Percentiles rank a stretch among this genome's conserved stretches.
phyloP scores from a whole-genome alignment of 2,888 invertebrate species.

The Cinara cedri region DNA sequence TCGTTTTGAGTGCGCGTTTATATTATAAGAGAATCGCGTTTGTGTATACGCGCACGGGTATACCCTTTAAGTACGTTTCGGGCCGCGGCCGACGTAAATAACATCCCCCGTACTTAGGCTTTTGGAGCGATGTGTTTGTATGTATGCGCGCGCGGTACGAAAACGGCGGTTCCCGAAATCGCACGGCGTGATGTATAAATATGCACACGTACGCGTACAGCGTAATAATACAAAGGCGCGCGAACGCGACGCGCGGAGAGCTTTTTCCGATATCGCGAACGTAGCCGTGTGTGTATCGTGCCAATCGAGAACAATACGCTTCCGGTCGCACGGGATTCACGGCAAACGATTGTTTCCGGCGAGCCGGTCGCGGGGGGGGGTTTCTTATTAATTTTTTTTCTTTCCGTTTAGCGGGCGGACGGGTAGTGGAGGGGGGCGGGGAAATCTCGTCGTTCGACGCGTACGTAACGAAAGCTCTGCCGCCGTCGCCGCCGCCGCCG shows the following conservation, averaged over 20 bases:
- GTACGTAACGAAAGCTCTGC: too few species aligned
- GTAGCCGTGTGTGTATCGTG: too few species aligned
- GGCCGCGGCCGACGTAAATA: too few species aligned
- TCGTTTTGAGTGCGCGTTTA: slow-evolving; percentile 23
- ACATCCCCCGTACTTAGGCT: slow-evolving; percentile 32
- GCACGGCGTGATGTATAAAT: too few species aligned
- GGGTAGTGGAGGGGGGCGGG: not conserved
- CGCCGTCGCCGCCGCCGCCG: too few species aligned
- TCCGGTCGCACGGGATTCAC: slow-evolving; percentile 35
- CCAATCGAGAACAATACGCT: slow-evolving; percentile 12
- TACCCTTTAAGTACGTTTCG: too few species aligned
- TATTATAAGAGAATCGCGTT: slow-evolving; percentile 44
- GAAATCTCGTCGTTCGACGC: slow-evolving; percentile 12
- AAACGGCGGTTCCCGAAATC: too few species aligned
- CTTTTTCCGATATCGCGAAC: slow-evolving; percentile 22
- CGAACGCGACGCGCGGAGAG: slow-evolving; percentile 1
- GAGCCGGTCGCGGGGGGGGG: too few species aligned
- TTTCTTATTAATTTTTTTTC: too few species aligned
- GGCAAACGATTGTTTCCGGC: slow-evolving; percentile 12
- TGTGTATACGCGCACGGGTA: slow-evolving; percentile 20
- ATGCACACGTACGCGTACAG: too few species aligned
- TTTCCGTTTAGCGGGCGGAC: too few species aligned
- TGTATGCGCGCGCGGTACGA: not conserved
- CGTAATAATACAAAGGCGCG: too few species aligned
- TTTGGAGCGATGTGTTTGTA: slow-evolving; percentile 10